Base-by-base conservation (phyloP, 2,888 invertebrate genomes). In the Calameuta pallipes region DNA sequence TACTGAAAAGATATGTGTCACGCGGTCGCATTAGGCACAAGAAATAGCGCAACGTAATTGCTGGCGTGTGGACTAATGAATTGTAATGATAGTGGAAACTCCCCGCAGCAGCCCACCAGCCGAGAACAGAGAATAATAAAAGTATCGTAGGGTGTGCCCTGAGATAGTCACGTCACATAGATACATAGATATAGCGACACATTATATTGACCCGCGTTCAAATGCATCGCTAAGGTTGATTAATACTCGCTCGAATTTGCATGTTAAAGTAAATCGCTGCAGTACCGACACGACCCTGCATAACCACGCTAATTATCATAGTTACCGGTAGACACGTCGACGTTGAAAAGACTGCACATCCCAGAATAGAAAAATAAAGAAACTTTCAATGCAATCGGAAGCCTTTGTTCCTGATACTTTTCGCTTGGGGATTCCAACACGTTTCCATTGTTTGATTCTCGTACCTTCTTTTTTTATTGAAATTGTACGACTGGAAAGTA, bases 21-120 rank as follows among this genome's bases (percentile, higher is more conserved):
- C 41, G 41, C 41, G 41, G 41, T 56, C 41, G 41, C 41, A 56
- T 56, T 56, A 56, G 41, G 41, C 23, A 56, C 41, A 56, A 56
- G 41, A 56, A 56, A 56, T 56, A 15, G 41, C 41, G 41, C 41
- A 56, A 56, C 41, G 41, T 56, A 56, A 56, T 56, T 56, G 74
- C 74, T 78, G 73, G 78, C 78, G 78, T 78, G 78, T 56, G 36
- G 71, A n/a, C 36, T 79, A 79, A 79, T 79, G 74, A 79, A 79
- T 79, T 79, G 79, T 79, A 79, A 79, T 69, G 76, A 76, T 79
- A 76, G 70, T 76, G 76, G 56, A 74, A 74, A 35, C 30, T 56
- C 41, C 41, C 41, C 6, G 41, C 41, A 56, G 41, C 41, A 56
- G 41, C 41, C 41, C 41, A 56, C 41, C 41, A 56, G 41, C 41